Percentiles rank a stretch among this genome's conserved stretches.
These are phyloP conservation scores for Ceryle rudis DNA, from an alignment of 2,797 vertebrate species.

Conservation along the genomic window DNA sequence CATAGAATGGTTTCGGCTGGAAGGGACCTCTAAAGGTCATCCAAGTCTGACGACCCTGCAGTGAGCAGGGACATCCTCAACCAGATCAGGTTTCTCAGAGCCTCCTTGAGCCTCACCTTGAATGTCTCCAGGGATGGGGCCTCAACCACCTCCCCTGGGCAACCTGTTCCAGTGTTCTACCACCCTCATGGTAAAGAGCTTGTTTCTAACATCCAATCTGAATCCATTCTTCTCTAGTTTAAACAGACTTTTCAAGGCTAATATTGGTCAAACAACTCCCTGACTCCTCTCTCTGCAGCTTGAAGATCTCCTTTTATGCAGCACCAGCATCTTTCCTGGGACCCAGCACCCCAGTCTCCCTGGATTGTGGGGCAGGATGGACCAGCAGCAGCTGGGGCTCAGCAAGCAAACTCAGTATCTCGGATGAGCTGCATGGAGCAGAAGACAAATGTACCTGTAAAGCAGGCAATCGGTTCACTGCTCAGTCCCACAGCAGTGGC, in stretches of 20 bases:
- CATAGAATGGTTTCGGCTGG: too few species aligned
- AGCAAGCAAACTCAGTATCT: rapidly evolving
- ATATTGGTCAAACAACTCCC: not conserved
- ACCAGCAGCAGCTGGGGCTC: rapidly evolving
- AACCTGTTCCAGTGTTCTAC: too few species aligned
- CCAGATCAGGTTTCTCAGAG: too few species aligned
- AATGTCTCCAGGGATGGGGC: too few species aligned
- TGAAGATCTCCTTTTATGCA: not conserved
- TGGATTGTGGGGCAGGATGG: rapidly evolving
- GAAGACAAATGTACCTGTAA: not conserved
- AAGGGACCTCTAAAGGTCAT: too few species aligned
- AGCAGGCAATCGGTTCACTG: not conserved
- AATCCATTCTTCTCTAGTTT: too few species aligned
- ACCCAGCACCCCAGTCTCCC: not conserved
- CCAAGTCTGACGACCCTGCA: too few species aligned
- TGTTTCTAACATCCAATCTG: too few species aligned
- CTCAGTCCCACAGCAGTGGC: rapidly evolving
- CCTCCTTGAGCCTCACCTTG: too few species aligned
- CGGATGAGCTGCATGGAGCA: rapidly evolving
- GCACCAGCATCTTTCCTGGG: not conserved
- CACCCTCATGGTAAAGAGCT: too few species aligned
- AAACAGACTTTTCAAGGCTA: not conserved
- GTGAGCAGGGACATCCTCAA: too few species aligned
- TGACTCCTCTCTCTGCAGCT: not conserved
- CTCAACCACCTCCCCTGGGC: too few species aligned